Conservation (phyloP, 2,888 invertebrate species). For the Linnaemya tessellans region DNA sequence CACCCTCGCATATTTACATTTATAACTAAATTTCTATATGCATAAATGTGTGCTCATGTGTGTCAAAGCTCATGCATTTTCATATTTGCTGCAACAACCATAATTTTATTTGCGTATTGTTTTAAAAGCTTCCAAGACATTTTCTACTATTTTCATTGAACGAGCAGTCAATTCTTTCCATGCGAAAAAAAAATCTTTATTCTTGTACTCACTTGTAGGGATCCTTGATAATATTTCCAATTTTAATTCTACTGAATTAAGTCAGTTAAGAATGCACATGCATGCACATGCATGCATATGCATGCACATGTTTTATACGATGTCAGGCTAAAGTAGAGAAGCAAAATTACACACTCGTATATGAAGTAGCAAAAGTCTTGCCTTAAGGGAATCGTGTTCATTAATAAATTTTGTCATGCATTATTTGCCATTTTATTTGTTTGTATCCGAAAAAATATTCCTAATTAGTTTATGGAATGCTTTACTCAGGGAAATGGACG, state of each 20-base stretch:
- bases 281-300: slow-evolving; percentile 1
- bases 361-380: slow-evolving; percentile 30
- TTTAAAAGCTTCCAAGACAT: slow-evolving; percentile 45
- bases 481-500: too few species aligned
- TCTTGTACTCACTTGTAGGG: background rate
- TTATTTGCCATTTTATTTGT: background rate
- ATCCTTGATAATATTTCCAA: background rate
- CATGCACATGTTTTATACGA: background rate
- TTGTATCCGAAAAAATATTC: background rate
- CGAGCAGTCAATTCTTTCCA: slow-evolving; percentile 20
- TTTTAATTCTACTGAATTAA: slow-evolving; percentile 46
- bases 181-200: background rate
- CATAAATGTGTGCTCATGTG: background rate
- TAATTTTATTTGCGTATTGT: slow-evolving; percentile 57
- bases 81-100: slow-evolving; percentile 42
- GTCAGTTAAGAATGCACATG: slow-evolving; percentile 30
- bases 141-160: slow-evolving; percentile 52
- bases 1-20: background rate
- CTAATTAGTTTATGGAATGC: slow-evolving; percentile 3
- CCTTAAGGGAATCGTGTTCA: slow-evolving; percentile 40
- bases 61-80: slow-evolving; percentile 18
- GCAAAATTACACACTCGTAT: too few species aligned
- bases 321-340: background rate
- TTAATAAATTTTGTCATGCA: slow-evolving; percentile 43
- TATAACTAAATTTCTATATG: background rate